phyloP scores from a whole-genome alignment of 2,797 vertebrate species.

The Varecia variegata region DNA sequence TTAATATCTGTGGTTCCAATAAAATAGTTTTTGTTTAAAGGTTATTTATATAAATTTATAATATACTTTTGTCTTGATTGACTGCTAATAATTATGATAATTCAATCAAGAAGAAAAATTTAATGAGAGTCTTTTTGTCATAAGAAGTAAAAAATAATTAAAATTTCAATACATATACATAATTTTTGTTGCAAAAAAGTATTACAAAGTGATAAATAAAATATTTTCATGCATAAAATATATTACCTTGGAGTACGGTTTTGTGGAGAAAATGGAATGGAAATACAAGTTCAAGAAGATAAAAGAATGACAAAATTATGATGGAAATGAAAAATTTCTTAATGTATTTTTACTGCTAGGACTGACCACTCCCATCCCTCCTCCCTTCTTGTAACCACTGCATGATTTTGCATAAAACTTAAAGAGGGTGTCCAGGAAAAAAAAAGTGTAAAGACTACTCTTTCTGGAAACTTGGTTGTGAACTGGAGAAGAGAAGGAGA shows the following conservation, averaged over 20 bases:
- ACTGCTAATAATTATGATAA: background rate
- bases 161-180: background rate
- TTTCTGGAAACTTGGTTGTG: background rate
- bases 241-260: background rate
- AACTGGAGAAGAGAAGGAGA: background rate
- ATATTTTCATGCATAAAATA: background rate
- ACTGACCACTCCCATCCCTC: background rate
- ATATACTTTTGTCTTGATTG: background rate
- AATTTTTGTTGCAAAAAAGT: background rate
- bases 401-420: background rate
- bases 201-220: background rate
- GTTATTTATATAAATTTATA: background rate
- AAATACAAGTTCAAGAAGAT: background rate
- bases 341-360: background rate
- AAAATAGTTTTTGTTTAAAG: background rate
- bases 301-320: background rate
- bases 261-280: background rate
- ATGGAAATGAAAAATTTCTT: background rate
- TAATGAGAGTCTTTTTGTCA: background rate
- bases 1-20: background rate
- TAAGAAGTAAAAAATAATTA: background rate
- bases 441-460: background rate
- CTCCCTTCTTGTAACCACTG: background rate
- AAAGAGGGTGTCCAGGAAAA: background rate
- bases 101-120: background rate